Conservation (phyloP, 2,888 invertebrate species). For the Ditula angustiorana region DNA sequence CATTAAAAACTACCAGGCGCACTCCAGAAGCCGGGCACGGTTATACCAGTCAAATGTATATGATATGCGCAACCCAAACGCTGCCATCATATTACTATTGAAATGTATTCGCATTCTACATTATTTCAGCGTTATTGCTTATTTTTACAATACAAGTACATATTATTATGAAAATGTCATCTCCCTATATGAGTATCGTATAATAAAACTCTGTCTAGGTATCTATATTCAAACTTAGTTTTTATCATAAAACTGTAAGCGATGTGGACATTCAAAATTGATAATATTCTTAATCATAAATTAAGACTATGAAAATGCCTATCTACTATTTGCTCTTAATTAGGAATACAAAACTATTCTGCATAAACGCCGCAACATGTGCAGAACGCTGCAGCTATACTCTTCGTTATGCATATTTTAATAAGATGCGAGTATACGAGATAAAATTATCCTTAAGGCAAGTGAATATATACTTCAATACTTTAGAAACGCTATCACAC, state of each 20-base stretch:
- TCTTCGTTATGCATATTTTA: conserved; percentile 48
- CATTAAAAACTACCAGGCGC: neutral
- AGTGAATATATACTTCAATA: conserved; percentile 49
- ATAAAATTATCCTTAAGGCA: conserved; percentile 71
- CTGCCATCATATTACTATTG: conserved; percentile 8
- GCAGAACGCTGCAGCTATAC: conserved; percentile 39
- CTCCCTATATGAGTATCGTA: conserved; percentile 52
- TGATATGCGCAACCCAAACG: conserved; percentile 16
- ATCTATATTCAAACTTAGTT: conserved; percentile 50
- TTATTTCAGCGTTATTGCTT: conserved; percentile 3
- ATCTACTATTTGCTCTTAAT: conserved; percentile 51
- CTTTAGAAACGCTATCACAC: conserved; percentile 51
- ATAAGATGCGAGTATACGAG: conserved; percentile 70
- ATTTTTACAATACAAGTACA: conserved; percentile 2
- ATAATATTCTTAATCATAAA: conserved; percentile 58
- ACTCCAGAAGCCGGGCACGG: conserved; percentile 8
- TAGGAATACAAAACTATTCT: conserved; percentile 56
- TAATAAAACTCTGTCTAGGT: conserved; percentile 50
- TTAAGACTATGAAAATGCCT: conserved; percentile 56
- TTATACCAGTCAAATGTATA: conserved; percentile 12
- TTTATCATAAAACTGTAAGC: conserved; percentile 54
- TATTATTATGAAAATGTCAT: conserved; percentile 32
- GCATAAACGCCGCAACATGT: conserved; percentile 37
- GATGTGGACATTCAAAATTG: conserved; percentile 56
- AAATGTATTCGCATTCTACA: conserved; percentile 11